Evolutionary conservation across 2,888 invertebrate genomes (phyloP).

Genomic region (Apamea sordens): DNA sequence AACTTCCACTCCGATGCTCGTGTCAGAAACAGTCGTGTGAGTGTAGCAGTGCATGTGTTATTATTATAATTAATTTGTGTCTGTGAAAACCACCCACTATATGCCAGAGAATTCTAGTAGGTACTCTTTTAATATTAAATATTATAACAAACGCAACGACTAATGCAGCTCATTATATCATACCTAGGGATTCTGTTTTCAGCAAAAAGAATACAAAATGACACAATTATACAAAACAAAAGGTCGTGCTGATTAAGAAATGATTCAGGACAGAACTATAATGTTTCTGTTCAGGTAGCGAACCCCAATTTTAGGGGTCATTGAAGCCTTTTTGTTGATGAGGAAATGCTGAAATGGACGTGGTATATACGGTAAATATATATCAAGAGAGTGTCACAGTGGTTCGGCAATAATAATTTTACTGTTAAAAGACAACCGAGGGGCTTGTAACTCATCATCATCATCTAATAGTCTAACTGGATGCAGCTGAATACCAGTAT

Average conservation of each 20-base stretch:
- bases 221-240: conserved; percentile 84
- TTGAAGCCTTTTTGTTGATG: conserved; percentile 67
- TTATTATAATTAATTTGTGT: background rate
- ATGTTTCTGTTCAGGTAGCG: conserved; percentile 37
- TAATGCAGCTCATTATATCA: conserved; percentile 67
- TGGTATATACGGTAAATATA: background rate
- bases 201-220: conserved; percentile 79
- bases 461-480: too few species aligned
- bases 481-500: too few species aligned
- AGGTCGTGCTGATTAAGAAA: conserved; percentile 83
- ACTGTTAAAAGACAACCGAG: background rate
- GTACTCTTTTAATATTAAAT: background rate
- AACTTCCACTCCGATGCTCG: background rate
- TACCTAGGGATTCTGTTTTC: conserved; percentile 73
- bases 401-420: background rate
- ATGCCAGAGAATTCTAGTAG: too few species aligned
- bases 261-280: conserved; percentile 75
- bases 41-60: background rate
- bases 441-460: too few species aligned
- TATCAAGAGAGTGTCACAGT: background rate
- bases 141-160: background rate
- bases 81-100: background rate
- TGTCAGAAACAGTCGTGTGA: background rate
- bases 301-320: conserved; percentile 68
- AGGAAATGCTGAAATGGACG: conserved; percentile 43